Base-by-base conservation (phyloP, 2,113 vertebrate species). In the Sinocyclocheilus grahami region DNA sequence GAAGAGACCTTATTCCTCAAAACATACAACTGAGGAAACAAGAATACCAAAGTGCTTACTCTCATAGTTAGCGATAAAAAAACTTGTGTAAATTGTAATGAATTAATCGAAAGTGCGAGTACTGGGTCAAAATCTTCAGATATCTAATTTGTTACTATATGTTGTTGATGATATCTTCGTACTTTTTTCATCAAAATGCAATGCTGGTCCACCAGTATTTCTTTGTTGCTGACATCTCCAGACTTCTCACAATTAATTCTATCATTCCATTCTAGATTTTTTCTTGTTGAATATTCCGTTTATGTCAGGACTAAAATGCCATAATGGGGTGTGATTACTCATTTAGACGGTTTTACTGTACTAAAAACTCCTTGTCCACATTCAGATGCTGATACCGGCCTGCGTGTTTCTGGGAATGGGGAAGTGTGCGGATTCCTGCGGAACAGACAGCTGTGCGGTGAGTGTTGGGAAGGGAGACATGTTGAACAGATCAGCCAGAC, bases 361-460 rank as follows among this genome's bases (percentile, higher is more conserved):
- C 16, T 77, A 12, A 24, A 48, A 24, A 60, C 33, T 51, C 16
- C 46, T 9, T 58, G 10, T 85, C n/a, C 53, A 20, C 71, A 30
- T 86, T 14, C 78, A 99, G 98, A 97, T 98, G 95, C 89, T 99
- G 87, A 90, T 99, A 89, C 96, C 97, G 5, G 95, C 93, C 14
- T 89, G 96, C 78, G 94, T 96, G 78, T 99, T 99, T 92, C 78
- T 96, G 92, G 96, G 95, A 84, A 91, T 99, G 93, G 94, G 96
- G 88, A 96, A 97, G 88, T 97, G 96, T 90, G 95, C 93, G 16
- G 93, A 94, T 18, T 97, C 97, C 91, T 98, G 96, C n/a, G 97
- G 96, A 42, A 96, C 96, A 10, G 86, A 97, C 84, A 94, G 96
- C 67, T 95, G 96, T 85, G 96, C 96, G 89, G 98, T 99, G 92